Conservation (phyloP, 2,888 invertebrate genomes). For the Meliscaeva auricollis region DNA sequence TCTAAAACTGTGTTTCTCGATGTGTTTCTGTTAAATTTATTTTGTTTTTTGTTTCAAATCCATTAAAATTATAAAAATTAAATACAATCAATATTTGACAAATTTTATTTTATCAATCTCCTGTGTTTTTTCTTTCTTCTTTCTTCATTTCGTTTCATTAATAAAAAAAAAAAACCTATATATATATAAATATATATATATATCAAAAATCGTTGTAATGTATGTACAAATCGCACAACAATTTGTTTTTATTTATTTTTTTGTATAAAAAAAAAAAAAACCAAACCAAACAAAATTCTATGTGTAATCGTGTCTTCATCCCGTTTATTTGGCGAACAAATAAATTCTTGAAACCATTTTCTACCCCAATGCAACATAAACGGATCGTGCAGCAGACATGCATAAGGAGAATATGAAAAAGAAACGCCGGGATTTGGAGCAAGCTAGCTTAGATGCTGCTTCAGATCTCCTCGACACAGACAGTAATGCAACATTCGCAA, state of each 20-base stretch:
- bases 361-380: conserved; percentile 88
- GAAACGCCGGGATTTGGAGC: conserved; percentile 93
- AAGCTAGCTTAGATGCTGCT: conserved; percentile 93
- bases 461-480: conserved; percentile 94
- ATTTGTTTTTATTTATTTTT: conserved; percentile 71
- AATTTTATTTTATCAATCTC: conserved; percentile 73
- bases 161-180: conserved; percentile 28
- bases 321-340: conserved; percentile 81
- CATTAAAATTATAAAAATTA: conserved; percentile 55
- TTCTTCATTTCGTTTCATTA: conserved; percentile 74
- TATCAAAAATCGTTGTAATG: conserved; percentile 70
- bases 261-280: conserved; percentile 69
- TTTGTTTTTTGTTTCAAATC: conserved; percentile 35
- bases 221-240: conserved; percentile 76
- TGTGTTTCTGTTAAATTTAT: conserved; percentile 42
- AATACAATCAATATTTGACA: conserved; percentile 62
- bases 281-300: conserved; percentile 68
- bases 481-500: conserved; percentile 95
- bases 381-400: conserved; percentile 87
- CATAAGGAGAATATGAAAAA: conserved; percentile 95
- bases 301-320: conserved; percentile 77
- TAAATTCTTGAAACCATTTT: conserved; percentile 84
- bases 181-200: conserved; percentile 51
- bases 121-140: conserved; percentile 70
- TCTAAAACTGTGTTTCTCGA: conserved; percentile 9